Evolutionary conservation across 1,140 invertebrate genomes (phyloP).

Genomic region (Nasonia giraulti): DNA sequence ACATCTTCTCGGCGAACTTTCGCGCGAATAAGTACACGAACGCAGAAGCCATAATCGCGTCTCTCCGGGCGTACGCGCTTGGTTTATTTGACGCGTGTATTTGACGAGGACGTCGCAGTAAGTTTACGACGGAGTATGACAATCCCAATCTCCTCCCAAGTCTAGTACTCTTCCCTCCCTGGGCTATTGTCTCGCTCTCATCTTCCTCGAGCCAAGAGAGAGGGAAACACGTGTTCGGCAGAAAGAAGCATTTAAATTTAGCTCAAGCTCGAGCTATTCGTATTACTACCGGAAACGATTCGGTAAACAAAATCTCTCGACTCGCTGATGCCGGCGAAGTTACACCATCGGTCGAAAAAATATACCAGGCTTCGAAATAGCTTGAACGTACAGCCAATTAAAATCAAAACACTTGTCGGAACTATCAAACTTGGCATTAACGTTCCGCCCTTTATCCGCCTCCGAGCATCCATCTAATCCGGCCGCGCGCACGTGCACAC

Average conservation of each 20-base stretch:
- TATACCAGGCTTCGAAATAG: no score
- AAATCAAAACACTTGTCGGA: not conserved
- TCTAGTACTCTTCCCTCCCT: not conserved
- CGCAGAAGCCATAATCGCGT: not conserved
- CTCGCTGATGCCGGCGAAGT: no score
- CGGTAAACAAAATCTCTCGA: no score
- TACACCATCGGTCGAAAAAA: no score
- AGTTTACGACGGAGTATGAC: not conserved
- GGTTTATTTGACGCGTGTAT: not conserved
- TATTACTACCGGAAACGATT: not conserved
- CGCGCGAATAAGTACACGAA: not conserved
- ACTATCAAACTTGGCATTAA: not conserved
- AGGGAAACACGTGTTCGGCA: not conserved
- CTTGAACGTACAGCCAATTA: no score
- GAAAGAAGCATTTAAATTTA: not conserved
- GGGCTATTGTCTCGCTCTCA: not conserved
- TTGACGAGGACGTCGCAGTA: not conserved
- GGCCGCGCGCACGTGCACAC: not conserved
- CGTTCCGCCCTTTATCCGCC: no score
- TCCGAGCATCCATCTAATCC: not conserved
- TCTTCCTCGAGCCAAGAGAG: not conserved
- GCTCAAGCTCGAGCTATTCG: not conserved
- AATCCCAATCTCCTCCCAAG: not conserved
- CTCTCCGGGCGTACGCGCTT: not conserved
- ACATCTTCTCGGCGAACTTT: not conserved